These are phyloP conservation scores for Lasioglossum baleicum DNA, from an alignment of 1,140 invertebrate genomes.

Conservation along the genomic window DNA sequence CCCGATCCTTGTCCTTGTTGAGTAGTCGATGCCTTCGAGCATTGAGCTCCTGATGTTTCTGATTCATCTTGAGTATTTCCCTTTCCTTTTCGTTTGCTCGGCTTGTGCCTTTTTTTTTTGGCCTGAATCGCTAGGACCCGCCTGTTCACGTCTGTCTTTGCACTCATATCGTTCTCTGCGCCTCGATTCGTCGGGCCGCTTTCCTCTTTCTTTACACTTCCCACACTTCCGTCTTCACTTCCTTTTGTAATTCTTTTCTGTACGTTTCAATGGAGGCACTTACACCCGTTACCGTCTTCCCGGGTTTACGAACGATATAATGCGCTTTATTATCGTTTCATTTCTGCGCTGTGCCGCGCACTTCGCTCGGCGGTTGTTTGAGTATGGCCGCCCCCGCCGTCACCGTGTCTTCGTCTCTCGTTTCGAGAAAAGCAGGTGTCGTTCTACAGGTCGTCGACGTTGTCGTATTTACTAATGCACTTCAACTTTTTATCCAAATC, in stretches of 20 bases:
- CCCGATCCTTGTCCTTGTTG: too few relatives aligned
- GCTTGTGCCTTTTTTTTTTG: constrained; percentile 93
- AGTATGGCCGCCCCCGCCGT: constrained; percentile 69
- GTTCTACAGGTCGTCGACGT: constrained; percentile 36
- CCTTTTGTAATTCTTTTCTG: not conserved
- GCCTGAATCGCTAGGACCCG: constrained; percentile 92
- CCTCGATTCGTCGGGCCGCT: constrained; percentile 39
- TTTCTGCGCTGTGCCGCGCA: constrained; percentile 57
- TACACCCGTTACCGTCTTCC: constrained; percentile 16
- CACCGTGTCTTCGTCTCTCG: constrained; percentile 11
- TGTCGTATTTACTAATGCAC: not conserved
- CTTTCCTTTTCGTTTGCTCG: constrained; percentile 88
- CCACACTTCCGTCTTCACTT: constrained; percentile 32
- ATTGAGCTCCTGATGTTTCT: constrained; percentile 62
- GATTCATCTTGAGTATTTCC: constrained; percentile 78
- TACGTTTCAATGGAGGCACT: constrained; percentile 7
- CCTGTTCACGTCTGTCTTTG: constrained; percentile 92
- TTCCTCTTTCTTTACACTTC: constrained; percentile 13
- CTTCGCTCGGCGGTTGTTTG: constrained; percentile 71
- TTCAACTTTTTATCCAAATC: not conserved
- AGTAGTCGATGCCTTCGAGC: constrained; percentile 65
- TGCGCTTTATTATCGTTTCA: constrained; percentile 59
- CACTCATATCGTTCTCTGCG: constrained; percentile 82
- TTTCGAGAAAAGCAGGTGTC: constrained; percentile 49
- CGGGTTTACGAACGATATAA: constrained; percentile 15